A percentile compares a stretch with the other conserved stretches of the same genome.
Evolutionary conservation across 2,113 vertebrate species (phyloP).

Genomic region (Morone saxatilis): DNA sequence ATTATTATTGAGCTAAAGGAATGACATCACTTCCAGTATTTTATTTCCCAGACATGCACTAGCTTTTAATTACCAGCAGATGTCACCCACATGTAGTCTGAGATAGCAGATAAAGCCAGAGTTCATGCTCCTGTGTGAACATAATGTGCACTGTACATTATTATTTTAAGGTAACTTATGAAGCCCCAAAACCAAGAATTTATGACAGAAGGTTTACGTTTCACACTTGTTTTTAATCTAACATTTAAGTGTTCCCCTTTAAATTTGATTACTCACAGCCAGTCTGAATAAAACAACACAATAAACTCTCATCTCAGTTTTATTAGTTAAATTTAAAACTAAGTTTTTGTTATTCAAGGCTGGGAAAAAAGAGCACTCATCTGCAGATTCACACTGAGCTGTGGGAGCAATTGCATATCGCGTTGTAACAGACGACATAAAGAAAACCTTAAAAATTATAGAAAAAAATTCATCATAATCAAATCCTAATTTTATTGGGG

Average conservation of each 20-base stretch:
- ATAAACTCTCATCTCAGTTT: neutral
- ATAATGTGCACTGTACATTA: neutral
- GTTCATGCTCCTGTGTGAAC: neutral
- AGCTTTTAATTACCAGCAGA: slow-evolving; percentile 53
- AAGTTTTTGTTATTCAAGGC: neutral
- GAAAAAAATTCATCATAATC: neutral
- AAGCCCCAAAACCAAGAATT: neutral
- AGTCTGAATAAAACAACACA: neutral
- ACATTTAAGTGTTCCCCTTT: neutral
- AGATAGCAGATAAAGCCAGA: neutral
- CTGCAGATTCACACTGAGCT: neutral
- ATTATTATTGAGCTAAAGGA: neutral
- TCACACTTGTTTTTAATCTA: neutral
- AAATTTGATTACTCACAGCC: neutral
- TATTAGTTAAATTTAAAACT: neutral
- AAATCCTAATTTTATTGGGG: neutral
- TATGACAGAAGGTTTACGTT: neutral
- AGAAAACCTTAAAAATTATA: neutral
- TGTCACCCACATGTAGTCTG: slow-evolving; percentile 53
- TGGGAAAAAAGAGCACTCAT: neutral
- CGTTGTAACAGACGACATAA: neutral
- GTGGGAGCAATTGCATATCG: neutral
- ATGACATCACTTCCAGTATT: neutral
- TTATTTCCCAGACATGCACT: slow-evolving; percentile 34
- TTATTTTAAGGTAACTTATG: neutral